Evolutionary conservation across 2,797 vertebrate genomes (phyloP).

Genomic region (Cuculus canorus): DNA sequence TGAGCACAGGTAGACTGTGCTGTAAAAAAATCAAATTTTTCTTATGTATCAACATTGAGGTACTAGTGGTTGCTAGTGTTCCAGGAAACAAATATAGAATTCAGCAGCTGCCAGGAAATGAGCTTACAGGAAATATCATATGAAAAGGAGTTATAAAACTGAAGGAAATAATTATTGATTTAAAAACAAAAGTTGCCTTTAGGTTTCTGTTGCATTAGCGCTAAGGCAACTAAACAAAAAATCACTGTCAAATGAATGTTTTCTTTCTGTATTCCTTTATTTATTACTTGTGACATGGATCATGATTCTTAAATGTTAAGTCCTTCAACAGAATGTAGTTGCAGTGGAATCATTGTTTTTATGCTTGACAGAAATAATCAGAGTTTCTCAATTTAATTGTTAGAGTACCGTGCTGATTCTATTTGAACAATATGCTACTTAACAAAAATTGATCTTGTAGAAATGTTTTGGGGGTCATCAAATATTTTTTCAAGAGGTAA

Average conservation of each 20-base stretch:
- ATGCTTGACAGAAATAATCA: not conserved
- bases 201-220: not conserved
- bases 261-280: not conserved
- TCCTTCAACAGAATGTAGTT: not conserved
- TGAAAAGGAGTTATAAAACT: not conserved
- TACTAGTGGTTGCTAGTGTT: not conserved
- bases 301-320: not conserved
- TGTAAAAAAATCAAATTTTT: not conserved
- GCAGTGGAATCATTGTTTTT: not conserved
- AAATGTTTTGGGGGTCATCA: not conserved
- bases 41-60: not conserved
- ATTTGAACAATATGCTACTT: not conserved
- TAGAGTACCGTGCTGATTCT: not conserved
- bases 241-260: not conserved
- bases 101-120: not conserved
- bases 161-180: not conserved
- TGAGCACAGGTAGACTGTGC: not conserved
- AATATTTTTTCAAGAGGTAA: not conserved
- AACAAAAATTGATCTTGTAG: not conserved
- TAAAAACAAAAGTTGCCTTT: not conserved
- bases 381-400: not conserved
- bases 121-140: not conserved
- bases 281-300: not conserved
- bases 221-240: not conserved
- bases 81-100: not conserved